These are phyloP conservation scores for Bombus breviceps DNA, from an alignment of 1,140 invertebrate genomes.

Conservation along the genomic window DNA sequence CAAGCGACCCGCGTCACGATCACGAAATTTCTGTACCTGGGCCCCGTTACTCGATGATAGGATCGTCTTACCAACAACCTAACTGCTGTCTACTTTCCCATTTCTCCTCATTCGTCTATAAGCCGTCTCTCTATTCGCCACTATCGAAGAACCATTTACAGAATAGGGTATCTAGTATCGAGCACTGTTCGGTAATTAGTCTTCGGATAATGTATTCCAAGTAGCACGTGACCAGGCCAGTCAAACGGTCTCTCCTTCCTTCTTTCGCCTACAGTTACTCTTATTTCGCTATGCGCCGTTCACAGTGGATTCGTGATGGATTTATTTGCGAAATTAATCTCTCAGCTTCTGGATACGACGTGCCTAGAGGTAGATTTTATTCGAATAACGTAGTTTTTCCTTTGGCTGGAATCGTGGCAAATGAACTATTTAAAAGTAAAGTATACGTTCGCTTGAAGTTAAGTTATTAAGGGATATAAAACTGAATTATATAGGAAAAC, in stretches of 20 bases:
- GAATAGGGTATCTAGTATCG: conserved; percentile 57
- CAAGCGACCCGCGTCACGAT: conserved; percentile 71
- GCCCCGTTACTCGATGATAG: conserved; percentile 78
- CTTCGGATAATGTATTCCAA: conserved; percentile 53
- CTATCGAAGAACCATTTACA: conserved; percentile 67
- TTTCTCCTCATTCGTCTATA: conserved; percentile 60
- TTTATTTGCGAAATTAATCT: conserved; percentile 3
- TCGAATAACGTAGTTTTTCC: background rate
- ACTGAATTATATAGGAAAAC: background rate
- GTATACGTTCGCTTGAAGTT: background rate
- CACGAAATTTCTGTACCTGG: conserved; percentile 74
- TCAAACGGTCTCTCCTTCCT: background rate
- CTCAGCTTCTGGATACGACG: background rate
- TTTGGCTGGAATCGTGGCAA: too few relatives aligned
- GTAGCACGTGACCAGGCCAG: conserved; percentile 5
- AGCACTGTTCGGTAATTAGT: conserved; percentile 72
- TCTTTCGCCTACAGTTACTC: background rate
- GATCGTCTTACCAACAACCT: conserved; percentile 71
- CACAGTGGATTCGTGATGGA: background rate
- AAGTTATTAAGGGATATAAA: background rate
- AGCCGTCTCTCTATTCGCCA: conserved; percentile 47
- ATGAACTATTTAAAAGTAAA: background rate
- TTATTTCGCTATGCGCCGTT: background rate
- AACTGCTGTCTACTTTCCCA: conserved; percentile 61
- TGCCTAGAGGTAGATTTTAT: background rate